Evolutionary conservation across 1,140 invertebrate species (phyloP).

Genomic region (Monochamus saltuarius): DNA sequence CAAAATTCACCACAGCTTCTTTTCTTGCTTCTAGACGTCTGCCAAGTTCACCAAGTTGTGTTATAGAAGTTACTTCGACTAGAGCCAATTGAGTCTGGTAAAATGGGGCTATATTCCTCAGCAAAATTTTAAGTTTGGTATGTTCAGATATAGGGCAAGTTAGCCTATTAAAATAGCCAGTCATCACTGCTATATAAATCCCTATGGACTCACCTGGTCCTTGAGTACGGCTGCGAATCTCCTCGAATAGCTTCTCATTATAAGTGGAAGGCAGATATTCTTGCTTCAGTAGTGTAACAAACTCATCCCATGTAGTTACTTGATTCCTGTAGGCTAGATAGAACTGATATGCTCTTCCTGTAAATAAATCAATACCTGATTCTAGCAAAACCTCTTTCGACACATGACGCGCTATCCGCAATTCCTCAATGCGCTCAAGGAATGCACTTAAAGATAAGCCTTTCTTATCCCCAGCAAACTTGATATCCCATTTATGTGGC

Average conservation of each 20-base stretch:
- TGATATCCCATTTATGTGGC: background rate
- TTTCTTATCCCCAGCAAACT: conserved; percentile 19
- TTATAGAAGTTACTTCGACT: conserved; percentile 7
- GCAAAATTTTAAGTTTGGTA: conserved; percentile 15
- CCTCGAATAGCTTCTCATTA: conserved; percentile 24
- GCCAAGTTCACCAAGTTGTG: conserved; percentile 10
- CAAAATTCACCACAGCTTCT: conserved; percentile 10
- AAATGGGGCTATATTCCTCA: conserved; percentile 19
- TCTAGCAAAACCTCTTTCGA: conserved; percentile 25
- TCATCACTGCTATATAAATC: conserved; percentile 23
- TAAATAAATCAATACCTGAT: conserved; percentile 39
- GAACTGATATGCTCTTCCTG: conserved; percentile 38
- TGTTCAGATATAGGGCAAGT: conserved; percentile 11
- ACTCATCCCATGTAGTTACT: conserved; percentile 17
- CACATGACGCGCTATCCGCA: conserved; percentile 32
- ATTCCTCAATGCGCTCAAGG: conserved; percentile 37
- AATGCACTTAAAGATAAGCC: conserved; percentile 34
- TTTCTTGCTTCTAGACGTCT: conserved; percentile 13
- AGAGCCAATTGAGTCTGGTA: conserved; percentile 22
- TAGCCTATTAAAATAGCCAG: conserved; percentile 17
- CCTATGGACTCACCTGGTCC: conserved; percentile 20
- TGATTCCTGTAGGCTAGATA: conserved; percentile 26
- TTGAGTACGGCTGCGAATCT: conserved; percentile 24
- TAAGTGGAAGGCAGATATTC: conserved; percentile 29
- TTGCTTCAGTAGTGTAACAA: conserved; percentile 26